Evolutionary conservation across 64 coral and sea anemone species (phyloP), one percentile per base, ranked within the genome.

Genomic region (Cladopsammia gracilis): DNA sequence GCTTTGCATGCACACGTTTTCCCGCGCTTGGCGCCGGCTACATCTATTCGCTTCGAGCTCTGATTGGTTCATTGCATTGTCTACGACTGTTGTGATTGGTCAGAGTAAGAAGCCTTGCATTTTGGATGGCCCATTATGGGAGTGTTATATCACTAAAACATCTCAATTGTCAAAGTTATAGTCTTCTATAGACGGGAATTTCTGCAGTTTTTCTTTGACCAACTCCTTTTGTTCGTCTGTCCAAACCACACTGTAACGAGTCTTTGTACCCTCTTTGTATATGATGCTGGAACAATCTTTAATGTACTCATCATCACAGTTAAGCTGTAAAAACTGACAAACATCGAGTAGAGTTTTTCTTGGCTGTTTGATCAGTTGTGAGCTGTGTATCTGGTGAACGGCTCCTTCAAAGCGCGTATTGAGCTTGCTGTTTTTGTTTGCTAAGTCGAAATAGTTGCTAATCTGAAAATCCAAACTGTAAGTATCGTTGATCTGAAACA

Each of bases 261-360:
- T 94, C 19, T n/a, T 74, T 47, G 87, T 94, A 75, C 73, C 69
- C 62, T 90, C 88, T n/a, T 48, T 79, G 49, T 61, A 98, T 25
- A 98, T 80, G 23, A 94, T 98, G 19, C 73, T 64, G 18, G 82
- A 77, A 75, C 96, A 98, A 66, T 98, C 96, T 81, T 82, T 56
- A 70, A 98, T 70, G 51, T 91, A 98, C 25, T 88, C 51, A 8
- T 94, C 23, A 45, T 90, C 69, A 73, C 96, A 98, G 4, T 16
- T 64, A 23, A 98, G 25, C 13, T 90, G 47, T 44, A 98, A 80
- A 88, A 98, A 91, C 64, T 87, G 26, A 71, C 96, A 98, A 61
- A 98, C 69, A 52, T 57, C 78, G 3, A 45, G 61, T 14, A 98
- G 64, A 3, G 68, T 73, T 58, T 61, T 59, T 48, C 6, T 73